Conservation (phyloP, 2,888 invertebrate genomes). For the Sepioteuthis lessoniana region DNA sequence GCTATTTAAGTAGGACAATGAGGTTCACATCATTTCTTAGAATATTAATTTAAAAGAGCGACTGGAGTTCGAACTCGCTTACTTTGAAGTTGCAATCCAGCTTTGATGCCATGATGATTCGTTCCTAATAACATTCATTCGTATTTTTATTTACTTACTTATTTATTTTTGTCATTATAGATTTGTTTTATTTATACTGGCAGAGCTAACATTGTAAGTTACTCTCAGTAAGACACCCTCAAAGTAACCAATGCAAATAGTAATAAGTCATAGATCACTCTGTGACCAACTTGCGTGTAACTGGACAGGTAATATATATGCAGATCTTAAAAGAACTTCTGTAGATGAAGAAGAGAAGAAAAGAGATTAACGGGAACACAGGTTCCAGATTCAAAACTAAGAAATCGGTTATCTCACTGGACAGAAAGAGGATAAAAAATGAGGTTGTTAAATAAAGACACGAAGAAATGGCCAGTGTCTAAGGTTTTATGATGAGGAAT, state of each 20-base stretch:
- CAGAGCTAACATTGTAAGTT: neutral
- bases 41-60: no score
- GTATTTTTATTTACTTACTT: no score
- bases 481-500: neutral
- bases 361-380: neutral
- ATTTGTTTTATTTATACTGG: neutral
- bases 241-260: neutral
- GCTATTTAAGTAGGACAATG: no score
- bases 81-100: no score
- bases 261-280: neutral
- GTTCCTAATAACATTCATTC: no score
- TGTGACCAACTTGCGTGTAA: neutral
- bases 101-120: no score
- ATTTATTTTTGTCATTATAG: neutral
- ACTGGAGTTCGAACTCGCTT: no score
- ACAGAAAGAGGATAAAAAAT: neutral
- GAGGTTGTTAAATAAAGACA: neutral
- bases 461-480: neutral
- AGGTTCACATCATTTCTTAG: no score
- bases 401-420: neutral
- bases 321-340: neutral
- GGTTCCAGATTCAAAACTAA: neutral
- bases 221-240: neutral
- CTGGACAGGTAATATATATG: constrained; percentile 20
- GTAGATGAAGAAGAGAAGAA: neutral